Conservation (phyloP, 2,113 vertebrate genomes). For the Ceyx melanurus region DNA sequence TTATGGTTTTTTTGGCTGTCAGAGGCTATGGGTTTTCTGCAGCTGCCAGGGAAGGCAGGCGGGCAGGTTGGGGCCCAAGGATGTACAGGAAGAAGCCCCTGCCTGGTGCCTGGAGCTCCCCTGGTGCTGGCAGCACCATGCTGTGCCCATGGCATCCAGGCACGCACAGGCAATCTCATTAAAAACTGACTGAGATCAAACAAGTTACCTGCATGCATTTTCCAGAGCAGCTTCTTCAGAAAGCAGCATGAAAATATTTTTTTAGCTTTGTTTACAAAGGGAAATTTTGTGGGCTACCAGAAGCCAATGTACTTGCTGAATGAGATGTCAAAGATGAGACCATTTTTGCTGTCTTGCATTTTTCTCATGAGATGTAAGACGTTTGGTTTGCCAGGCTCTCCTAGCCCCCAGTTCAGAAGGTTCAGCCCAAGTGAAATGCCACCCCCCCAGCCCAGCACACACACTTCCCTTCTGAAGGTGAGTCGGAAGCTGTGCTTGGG, state of each 20-base stretch:
- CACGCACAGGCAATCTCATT: neutral
- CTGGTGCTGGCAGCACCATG: accelerated
- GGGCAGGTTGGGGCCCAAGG: neutral
- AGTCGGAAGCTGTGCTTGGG: neutral
- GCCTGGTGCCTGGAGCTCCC: neutral
- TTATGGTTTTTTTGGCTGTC: neutral
- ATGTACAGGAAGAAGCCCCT: neutral
- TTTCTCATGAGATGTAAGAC: neutral
- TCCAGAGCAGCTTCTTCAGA: constrained; percentile 24
- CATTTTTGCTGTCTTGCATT: neutral
- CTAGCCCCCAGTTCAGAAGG: neutral
- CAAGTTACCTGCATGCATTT: neutral
- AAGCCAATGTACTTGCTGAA: neutral
- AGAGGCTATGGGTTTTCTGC: neutral
- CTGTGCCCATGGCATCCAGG: constrained; percentile 21
- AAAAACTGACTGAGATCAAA: constrained; percentile 54
- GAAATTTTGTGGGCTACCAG: constrained; percentile 4
- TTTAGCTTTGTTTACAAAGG: constrained; percentile 24
- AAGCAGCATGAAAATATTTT: neutral
- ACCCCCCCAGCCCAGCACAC: neutral
- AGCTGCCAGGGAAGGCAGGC: neutral
- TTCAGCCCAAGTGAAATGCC: neutral
- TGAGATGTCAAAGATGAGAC: neutral
- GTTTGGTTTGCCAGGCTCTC: neutral
- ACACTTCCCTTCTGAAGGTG: neutral